Evolutionary conservation across 1,140 invertebrate species (phyloP).

Genomic region (Drosophila baimaii): DNA sequence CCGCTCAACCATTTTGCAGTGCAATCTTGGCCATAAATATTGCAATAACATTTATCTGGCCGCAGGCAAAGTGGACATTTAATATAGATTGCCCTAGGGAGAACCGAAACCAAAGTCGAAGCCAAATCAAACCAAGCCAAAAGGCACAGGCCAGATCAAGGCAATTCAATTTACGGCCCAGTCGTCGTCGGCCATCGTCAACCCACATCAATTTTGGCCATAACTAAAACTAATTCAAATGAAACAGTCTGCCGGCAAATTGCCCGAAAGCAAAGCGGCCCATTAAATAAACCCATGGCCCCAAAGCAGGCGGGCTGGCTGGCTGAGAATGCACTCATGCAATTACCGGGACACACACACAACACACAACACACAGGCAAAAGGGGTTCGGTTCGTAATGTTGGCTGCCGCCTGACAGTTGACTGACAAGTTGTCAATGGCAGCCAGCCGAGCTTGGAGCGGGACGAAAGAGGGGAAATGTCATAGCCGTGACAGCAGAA

Average conservation of each 20-base stretch:
- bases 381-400: constrained; percentile 37
- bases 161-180: constrained; percentile 46
- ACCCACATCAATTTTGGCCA: constrained; percentile 55
- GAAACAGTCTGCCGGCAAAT: constrained; percentile 50
- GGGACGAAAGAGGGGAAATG: constrained; percentile 23
- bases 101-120: not conserved
- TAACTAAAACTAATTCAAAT: constrained; percentile 55
- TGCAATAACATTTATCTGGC: constrained; percentile 52
- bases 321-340: constrained; percentile 71
- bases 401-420: constrained; percentile 65
- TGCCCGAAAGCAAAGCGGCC: constrained; percentile 44
- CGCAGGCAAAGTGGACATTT: constrained; percentile 47
- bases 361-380: no score
- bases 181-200: not conserved
- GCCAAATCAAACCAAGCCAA: constrained; percentile 17
- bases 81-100: constrained; percentile 34
- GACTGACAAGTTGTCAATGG: constrained; percentile 79
- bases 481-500: constrained; percentile 49
- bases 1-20: constrained; percentile 32
- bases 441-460: constrained; percentile 27
- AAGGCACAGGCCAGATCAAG: not conserved
- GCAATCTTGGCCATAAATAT: constrained; percentile 47
- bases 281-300: constrained; percentile 54
- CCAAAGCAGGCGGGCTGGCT: constrained; percentile 1
- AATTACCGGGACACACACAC: constrained; percentile 54